Evolutionary conservation across 2,888 invertebrate genomes (phyloP), one percentile per base, ranked within the genome.

Genomic region (Dicranocentrus wangi): DNA sequence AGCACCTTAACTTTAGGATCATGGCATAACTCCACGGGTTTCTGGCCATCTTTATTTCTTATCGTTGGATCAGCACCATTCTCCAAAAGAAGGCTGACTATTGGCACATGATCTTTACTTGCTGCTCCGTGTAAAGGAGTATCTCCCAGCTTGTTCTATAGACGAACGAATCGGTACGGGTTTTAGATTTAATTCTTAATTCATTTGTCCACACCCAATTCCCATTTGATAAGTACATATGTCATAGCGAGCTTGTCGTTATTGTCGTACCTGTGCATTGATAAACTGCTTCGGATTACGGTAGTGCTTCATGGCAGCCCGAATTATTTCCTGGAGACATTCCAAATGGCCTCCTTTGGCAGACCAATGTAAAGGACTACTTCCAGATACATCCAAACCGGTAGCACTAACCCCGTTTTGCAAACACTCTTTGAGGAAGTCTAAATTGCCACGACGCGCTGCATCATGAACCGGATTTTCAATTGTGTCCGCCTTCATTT

Each of bases 381-480:
- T 91, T 3, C 92, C 92, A 28, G 92, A 91, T 85, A 91, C 91
- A 88, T 93, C 93, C 84, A 93, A 88, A 47, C 91, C 90, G 85
- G 92, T 92, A 15, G 91, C 91, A 1, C 92, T 92, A 77, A 92
- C 92, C 79, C 91, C 90, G 87, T 92, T 91, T 42, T 88, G 87
- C 27, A 93, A 87, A 86, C 92, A 92, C 87, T 93, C 92, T 78
- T 88, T 87, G 79, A 93, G 87, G 87, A 92, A 91, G 7, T 89
- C 89, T 19, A 92, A 85, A 87, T 93, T 93, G 58, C 93, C 93
- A 83, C 93, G 88, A 86, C 92, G 91, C 5, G 92, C 92, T 61
- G 93, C 92, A 87, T 93, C 93, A 87, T 93, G 92, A 27, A 93
- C 88, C 0, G 93, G 93, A 84, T 91, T 89, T 66, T 91, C 90